Base-by-base conservation (phyloP, 2,113 vertebrate genomes). In the Hyla sarda region DNA sequence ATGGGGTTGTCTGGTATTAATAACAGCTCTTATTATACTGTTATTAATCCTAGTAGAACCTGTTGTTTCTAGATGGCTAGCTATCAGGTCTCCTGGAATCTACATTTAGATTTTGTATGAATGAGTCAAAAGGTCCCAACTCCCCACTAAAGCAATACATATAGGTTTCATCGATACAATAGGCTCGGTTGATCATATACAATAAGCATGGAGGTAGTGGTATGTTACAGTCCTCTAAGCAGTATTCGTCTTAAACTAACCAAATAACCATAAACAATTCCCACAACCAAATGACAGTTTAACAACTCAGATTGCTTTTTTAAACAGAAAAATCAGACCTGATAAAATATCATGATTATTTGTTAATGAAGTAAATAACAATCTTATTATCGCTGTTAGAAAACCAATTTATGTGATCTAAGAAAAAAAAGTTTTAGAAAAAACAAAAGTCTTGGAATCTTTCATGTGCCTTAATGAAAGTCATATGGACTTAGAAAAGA, bases 1-100 rank as follows among this genome's bases (percentile, higher is more conserved):
- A 58, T 37, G 52, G 19, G 34, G 8, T 79, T 80, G 54, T 80
- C 54, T 80, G 32, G 77, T 25, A 80, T 80, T 60, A 80, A 60
- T 62, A 62, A 80, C 30, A 56, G 52, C 17, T 2, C 50, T 52
- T 37, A 79, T 79, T 79, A 37, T 58, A 34, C 76, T 56, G 10
- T 79, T 34, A 14, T n/a, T 5, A 14, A n/a, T 47, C 21, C 21
- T 47, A 17, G 9, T 56, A 79, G 4, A 56, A 34, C 1, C 50
- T 37, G 52, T 78, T 54, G 48, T 79, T 34, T 58, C 14, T 37
- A 12, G 30, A 13, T 78, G 12, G 6, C 25, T 58, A 16, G 19
- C 30, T 58, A 56, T 34, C 23, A 16, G 23, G 48, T 58, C 56
- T 58, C 16, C 30, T 14, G 17, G 32, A 41, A n/a, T 7, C 32